Evolutionary conservation across 2,113 vertebrate genomes (phyloP).

Genomic region (Columba janthina): DNA sequence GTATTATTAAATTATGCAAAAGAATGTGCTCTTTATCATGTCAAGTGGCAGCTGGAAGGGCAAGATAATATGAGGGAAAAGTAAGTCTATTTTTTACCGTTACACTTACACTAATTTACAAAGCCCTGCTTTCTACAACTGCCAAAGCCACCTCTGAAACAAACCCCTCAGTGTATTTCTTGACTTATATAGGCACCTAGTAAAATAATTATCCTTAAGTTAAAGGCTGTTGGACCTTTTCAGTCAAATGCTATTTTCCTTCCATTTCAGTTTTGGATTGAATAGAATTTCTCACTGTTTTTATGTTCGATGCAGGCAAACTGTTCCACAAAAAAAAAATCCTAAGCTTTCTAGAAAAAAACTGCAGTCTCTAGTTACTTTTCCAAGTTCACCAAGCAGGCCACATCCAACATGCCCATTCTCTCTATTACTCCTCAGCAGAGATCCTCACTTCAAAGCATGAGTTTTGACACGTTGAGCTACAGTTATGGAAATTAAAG

Average conservation of each 20-base stretch:
- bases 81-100: neutral
- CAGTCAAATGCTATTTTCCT: neutral
- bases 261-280: neutral
- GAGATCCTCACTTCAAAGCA: neutral
- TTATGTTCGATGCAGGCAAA: neutral
- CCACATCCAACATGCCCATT: neutral
- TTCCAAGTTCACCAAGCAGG: neutral
- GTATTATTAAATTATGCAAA: neutral
- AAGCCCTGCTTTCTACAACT: neutral
- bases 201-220: neutral
- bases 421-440: neutral
- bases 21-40: constrained; percentile 8
- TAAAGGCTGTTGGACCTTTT: neutral
- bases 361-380: neutral
- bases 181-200: neutral
- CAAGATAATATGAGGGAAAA: constrained; percentile 48
- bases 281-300: neutral
- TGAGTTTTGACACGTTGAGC: neutral
- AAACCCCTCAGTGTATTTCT: neutral
- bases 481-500: neutral
- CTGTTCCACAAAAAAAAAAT: neutral
- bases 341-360: neutral
- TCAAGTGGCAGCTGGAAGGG: constrained; percentile 17
- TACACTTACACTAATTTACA: neutral
- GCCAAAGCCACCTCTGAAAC: neutral